Percentiles rank a stretch among this genome's conserved stretches.
Evolutionary conservation across 1,140 invertebrate genomes (phyloP).

Genomic region (Rhizoglyphus robini): DNA sequence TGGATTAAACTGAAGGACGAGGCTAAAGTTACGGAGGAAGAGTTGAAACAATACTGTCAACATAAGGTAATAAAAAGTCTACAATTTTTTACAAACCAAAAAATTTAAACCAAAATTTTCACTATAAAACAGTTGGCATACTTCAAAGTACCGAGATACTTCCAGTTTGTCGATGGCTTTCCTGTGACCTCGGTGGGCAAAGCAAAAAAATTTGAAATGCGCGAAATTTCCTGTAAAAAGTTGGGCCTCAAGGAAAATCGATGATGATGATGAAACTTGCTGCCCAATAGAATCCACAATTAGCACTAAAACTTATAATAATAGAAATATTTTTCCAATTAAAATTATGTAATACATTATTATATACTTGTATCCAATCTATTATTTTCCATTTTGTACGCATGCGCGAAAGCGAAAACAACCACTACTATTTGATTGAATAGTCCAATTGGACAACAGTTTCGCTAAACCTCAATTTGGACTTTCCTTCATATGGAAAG

Average conservation of each 20-base stretch:
- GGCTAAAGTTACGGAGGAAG: slow-evolving; percentile 13
- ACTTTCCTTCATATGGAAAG: too few species aligned
- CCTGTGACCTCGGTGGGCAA: slow-evolving; percentile 68
- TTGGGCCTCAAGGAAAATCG: slow-evolving; percentile 12
- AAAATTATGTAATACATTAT: too few species aligned
- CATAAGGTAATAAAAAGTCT: slow-evolving; percentile 17
- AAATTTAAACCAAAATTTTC: not conserved
- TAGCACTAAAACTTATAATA: too few species aligned
- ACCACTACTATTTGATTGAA: too few species aligned
- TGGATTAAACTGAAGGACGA: slow-evolving; percentile 22
- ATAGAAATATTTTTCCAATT: too few species aligned
- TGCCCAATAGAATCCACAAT: too few species aligned
- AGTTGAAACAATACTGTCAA: slow-evolving; percentile 25
- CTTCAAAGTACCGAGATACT: slow-evolving; percentile 66
- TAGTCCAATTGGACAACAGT: too few species aligned
- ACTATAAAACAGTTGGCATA: slow-evolving; percentile 45
- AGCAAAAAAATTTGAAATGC: slow-evolving; percentile 24
- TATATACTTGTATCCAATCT: too few species aligned
- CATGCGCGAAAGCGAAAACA: too few species aligned
- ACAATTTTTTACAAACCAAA: not conserved
- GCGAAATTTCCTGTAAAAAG: slow-evolving; percentile 1
- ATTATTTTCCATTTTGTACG: too few species aligned
- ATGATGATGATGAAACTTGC: too few species aligned
- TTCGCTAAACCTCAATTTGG: too few species aligned
- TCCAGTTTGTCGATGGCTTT: slow-evolving; percentile 53